Evolutionary conservation across 2,888 invertebrate species (phyloP), one percentile per base, ranked within the genome.

Genomic region (Polydesmus complanatus): DNA sequence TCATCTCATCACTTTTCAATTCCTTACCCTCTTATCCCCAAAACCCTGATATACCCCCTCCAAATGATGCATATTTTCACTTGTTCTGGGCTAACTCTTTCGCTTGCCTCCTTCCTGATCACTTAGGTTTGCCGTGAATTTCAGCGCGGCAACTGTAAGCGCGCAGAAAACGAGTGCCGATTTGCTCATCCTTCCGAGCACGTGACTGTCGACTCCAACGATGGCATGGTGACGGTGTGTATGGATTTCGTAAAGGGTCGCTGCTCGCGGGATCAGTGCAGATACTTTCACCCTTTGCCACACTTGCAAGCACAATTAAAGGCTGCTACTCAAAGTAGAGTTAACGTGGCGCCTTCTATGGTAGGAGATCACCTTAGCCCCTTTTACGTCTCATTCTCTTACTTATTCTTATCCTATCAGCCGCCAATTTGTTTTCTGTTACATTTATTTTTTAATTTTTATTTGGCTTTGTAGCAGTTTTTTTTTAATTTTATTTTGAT

Each of bases 201-300:
- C 81, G 91, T 93, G 80, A 86, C 86, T 80, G 86, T 91, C 81
- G 92, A 91, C 63, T 68, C 70, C 83, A 88, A 88, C 81, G 94
- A 94, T 85, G 93, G 93, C 86, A 88, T 90, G 67, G 93, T 94
- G 84, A 93, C 93, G 83, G 93, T 94, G 84, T 95, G 95, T 91
- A 94, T 94, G 93, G 94, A 95, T 86, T 93, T 90, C 84, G 88
- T 94, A 83, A 90, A 90, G 85, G 90, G 91, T 83, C 88, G 91
- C 85, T 94, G 94, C 86, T 86, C 88, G 84, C 91, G 94, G 84
- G 92, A 93, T 83, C 90, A 91, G 84, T 95, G 95, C 89, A 91
- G 93, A 86, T 94, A 94, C 90, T 94, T 93, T 87, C 94, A 95
- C 86, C 94, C 94, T 83, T 94, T 94, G 84, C 87, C 92, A 85